A percentile compares a stretch with the other conserved stretches of the same genome.
Evolutionary conservation across 1,140 invertebrate genomes (phyloP).

Genomic region (Nylanderia fulva): DNA sequence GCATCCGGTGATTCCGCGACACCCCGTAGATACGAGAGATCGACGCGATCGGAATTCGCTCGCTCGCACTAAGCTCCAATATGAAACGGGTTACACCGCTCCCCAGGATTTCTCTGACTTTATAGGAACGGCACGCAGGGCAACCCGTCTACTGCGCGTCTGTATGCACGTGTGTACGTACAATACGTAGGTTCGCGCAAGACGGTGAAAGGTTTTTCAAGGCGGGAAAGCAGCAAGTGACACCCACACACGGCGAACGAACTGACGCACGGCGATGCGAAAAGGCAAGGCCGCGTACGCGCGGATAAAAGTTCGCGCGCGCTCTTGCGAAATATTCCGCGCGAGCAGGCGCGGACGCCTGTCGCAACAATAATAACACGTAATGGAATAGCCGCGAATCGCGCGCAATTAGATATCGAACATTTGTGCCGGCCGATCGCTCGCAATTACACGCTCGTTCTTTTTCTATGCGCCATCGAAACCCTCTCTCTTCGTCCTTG

Average conservation of each 20-base stretch:
- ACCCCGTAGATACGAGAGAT: background rate
- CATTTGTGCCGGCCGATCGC: constrained; percentile 10
- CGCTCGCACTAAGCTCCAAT: constrained; percentile 1
- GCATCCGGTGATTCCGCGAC: constrained; percentile 25
- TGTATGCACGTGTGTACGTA: constrained; percentile 39
- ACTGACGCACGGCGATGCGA: constrained; percentile 61
- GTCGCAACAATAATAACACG: constrained; percentile 76
- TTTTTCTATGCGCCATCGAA: too few relatives aligned
- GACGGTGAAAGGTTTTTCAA: constrained; percentile 79
- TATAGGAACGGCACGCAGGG: constrained; percentile 62
- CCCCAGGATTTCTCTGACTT: constrained; percentile 64
- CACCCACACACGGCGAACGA: constrained; percentile 75
- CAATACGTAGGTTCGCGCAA: constrained; percentile 76
- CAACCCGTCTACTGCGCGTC: constrained; percentile 67
- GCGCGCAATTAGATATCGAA: constrained; percentile 56
- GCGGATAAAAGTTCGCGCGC: constrained; percentile 75
- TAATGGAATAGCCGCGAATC: constrained; percentile 63
- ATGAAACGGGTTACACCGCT: constrained; percentile 59
- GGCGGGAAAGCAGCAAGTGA: constrained; percentile 78
- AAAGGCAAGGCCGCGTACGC: constrained; percentile 80
- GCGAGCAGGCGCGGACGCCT: constrained; percentile 22
- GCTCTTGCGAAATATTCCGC: constrained; percentile 74
- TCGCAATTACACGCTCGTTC: constrained; percentile 4
- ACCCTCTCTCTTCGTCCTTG: constrained; percentile 50
- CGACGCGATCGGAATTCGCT: constrained; percentile 43